A percentile compares a stretch with the other conserved stretches of the same genome.
Conservation (phyloP, 1,140 invertebrate genomes). For the Nephila pilipes region DNA sequence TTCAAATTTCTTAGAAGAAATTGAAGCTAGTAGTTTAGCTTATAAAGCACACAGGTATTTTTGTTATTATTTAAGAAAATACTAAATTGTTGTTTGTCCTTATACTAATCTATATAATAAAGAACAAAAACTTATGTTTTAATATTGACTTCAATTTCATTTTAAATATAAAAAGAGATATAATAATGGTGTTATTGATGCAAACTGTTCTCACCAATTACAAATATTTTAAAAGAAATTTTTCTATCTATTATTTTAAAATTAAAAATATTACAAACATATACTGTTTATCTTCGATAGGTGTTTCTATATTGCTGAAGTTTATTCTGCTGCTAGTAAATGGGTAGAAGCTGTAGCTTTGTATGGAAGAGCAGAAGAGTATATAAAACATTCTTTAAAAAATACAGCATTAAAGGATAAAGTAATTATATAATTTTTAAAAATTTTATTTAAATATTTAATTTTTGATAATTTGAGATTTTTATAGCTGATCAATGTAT, state of each 20-base stretch:
- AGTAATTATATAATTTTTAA: slow-evolving; percentile 26
- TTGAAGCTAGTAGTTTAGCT: slow-evolving; percentile 85
- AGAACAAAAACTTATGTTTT: not conserved
- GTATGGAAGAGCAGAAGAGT: slow-evolving; percentile 87
- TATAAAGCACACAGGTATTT: slow-evolving; percentile 85
- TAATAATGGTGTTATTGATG: not conserved
- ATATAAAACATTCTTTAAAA: slow-evolving; percentile 82
- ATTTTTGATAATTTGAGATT: not conserved
- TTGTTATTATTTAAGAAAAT: not conserved
- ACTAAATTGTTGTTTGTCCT: not conserved
- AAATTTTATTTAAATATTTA: not conserved
- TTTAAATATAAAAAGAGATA: not conserved
- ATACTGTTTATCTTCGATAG: slow-evolving; percentile 81
- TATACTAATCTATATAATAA: not conserved
- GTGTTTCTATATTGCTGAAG: slow-evolving; percentile 94
- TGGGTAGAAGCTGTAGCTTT: slow-evolving; percentile 95
- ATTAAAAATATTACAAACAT: not conserved
- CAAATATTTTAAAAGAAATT: too few species aligned
- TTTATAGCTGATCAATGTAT: not conserved
- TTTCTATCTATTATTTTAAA: not conserved
- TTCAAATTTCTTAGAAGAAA: slow-evolving; percentile 87
- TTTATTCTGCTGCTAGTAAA: slow-evolving; percentile 89
- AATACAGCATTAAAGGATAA: slow-evolving; percentile 74
- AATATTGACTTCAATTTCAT: not conserved
- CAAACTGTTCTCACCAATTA: not conserved